Conservation (phyloP, 2,888 invertebrate genomes). For the Gnatocerus cornutus region DNA sequence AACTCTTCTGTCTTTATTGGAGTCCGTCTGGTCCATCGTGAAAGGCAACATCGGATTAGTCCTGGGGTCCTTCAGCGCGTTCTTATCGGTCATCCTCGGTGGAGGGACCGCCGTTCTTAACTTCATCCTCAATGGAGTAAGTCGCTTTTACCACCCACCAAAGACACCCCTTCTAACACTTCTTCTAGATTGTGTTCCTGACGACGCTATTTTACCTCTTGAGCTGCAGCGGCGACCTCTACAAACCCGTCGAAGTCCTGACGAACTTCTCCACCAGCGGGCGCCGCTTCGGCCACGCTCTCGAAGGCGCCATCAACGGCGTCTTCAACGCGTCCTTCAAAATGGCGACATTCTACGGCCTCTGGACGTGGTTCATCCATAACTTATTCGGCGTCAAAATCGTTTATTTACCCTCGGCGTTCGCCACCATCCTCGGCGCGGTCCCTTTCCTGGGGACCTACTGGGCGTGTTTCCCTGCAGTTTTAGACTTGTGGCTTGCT, state of each 20-base stretch:
- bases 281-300: slow-evolving; percentile 84
- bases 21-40: slow-evolving; percentile 91
- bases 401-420: slow-evolving; percentile 94
- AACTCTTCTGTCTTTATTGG: slow-evolving; percentile 88
- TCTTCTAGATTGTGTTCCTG: slow-evolving; percentile 91
- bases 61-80: slow-evolving; percentile 88
- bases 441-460: slow-evolving; percentile 97
- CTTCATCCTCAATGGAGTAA: slow-evolving; percentile 88
- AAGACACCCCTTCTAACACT: slow-evolving; percentile 26
- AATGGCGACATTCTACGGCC: slow-evolving; percentile 96
- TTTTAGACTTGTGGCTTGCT: slow-evolving; percentile 95
- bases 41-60: slow-evolving; percentile 93
- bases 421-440: slow-evolving; percentile 95
- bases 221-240: slow-evolving; percentile 87
- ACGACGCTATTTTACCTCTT: slow-evolving; percentile 97
- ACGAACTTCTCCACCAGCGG: slow-evolving; percentile 88
- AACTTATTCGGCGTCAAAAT: slow-evolving; percentile 95
- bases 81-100: slow-evolving; percentile 89
- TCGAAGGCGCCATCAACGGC: slow-evolving; percentile 92
- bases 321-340: slow-evolving; percentile 98
- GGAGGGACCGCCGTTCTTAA: slow-evolving; percentile 93
- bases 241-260: slow-evolving; percentile 94
- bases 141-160: slow-evolving; percentile 42
- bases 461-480: slow-evolving; percentile 95
- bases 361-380: slow-evolving; percentile 99